Base-by-base conservation (phyloP, 2,888 invertebrate species). In the Rhodophaea formosa region DNA sequence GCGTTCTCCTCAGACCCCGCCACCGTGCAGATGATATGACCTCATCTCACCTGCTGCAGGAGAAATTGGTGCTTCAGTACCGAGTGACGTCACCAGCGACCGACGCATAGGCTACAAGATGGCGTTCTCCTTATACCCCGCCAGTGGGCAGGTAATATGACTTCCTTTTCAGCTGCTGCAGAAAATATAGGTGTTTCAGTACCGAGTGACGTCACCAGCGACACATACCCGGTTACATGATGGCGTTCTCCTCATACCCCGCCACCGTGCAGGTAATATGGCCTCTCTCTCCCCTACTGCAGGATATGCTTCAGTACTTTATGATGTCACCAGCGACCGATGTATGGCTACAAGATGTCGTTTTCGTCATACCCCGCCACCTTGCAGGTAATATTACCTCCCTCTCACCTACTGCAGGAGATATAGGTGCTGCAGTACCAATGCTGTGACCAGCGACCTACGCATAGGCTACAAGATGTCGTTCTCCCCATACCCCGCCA, bases 91-190 rank as follows among this genome's bases (percentile, higher is more conserved):
- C 1, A 57, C 59, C 51, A 67, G 67, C 56, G 62, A 72, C 53
- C 47, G 72, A 47, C 63, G 69, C 15, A 91, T 94, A 32, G 94
- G 94, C 0, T 79, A 86, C 62, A 90, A 88, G 62, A 93, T 94
- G 84, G 85, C 93, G 0, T 89, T 95, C 69, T 92, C 94, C 0
- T 94, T 94, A 0, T 94, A 94, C 68, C 94, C 94, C 0, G 94
- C 90, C 0, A 82, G 87, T 56, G 65, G 88, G 3, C 88, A 88
- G 78, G 89, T 87, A 65, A n/a, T 23, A 23, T n/a, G n/a, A n/a
- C n/a, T n/a, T n/a, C n/a, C n/a, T n/a, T n/a, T n/a, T n/a, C n/a
- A n/a, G n/a, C n/a, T n/a, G 2, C 3, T 3, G 23, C 23, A 23
- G 23, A 5, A 23, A 5, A 23, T 23, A 23, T 23, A 23, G 5